phyloP scores from a whole-genome alignment of 1,140 invertebrate genomes.

The Ruditapes philippinarum region DNA sequence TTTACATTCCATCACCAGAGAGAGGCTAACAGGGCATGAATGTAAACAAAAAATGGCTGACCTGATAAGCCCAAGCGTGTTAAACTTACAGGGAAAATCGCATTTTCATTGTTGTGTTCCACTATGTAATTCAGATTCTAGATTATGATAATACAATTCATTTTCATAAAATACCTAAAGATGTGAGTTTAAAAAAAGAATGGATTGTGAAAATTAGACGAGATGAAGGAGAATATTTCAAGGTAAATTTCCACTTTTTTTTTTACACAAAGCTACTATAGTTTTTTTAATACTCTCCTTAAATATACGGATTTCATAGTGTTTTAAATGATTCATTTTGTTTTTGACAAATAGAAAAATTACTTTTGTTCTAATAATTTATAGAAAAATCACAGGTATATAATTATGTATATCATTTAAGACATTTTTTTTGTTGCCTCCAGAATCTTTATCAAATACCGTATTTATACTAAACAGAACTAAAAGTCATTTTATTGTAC shows the following conservation, averaged over 20 bases:
- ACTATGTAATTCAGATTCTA: slow-evolving; percentile 32
- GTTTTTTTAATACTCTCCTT: not conserved
- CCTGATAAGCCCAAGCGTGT: not conserved
- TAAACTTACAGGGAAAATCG: not conserved
- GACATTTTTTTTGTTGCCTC: not conserved
- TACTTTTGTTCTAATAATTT: no score
- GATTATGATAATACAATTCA: slow-evolving; percentile 17
- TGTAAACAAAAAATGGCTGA: not conserved
- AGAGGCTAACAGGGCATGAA: not conserved
- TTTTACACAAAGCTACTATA: not conserved
- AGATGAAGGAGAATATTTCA: slow-evolving; percentile 23
- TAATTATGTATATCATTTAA: not conserved
- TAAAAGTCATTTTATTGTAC: not conserved
- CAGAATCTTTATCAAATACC: not conserved
- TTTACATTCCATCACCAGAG: slow-evolving; percentile 38
- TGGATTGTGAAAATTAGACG: slow-evolving; percentile 42
- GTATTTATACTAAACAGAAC: not conserved
- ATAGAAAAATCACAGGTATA: not conserved
- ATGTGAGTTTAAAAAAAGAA: not conserved
- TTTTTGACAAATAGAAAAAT: not conserved
- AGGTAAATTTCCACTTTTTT: not conserved
- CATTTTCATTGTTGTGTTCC: slow-evolving; percentile 13
- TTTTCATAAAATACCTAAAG: slow-evolving; percentile 42
- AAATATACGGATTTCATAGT: not conserved
- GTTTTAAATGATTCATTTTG: not conserved